Conservation (phyloP, 2,888 invertebrate genomes). For the Yponomeuta plumbellus region DNA sequence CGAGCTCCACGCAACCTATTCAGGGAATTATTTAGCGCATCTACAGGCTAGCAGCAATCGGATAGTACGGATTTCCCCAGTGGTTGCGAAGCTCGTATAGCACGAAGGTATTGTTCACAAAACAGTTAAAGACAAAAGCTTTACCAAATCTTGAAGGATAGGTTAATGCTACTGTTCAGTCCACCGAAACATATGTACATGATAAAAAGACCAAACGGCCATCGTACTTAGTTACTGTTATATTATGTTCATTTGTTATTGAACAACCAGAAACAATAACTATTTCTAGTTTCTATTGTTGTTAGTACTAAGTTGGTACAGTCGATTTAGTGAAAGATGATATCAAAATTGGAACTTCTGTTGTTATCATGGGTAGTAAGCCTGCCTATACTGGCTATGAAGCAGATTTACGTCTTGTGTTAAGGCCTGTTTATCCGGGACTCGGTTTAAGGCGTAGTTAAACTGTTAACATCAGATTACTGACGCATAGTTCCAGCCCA, state of each 20-base stretch:
- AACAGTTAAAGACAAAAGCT: not conserved
- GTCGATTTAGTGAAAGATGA: not conserved
- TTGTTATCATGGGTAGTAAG: not conserved
- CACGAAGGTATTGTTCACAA: not conserved
- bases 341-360: not conserved
- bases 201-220: no score
- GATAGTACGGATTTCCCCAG: slow-evolving; percentile 6
- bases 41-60: slow-evolving; percentile 8
- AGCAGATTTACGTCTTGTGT: slow-evolving; percentile 3
- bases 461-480: slow-evolving; percentile 1
- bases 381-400: not conserved
- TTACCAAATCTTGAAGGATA: no score
- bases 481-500: not conserved
- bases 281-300: no score
- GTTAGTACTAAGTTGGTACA: no score
- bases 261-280: no score
- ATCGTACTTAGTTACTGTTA: no score
- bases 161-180: no score
- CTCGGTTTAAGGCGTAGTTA: not conserved
- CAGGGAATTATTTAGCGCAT: slow-evolving; percentile 12
- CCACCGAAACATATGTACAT: no score
- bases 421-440: not conserved
- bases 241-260: no score
- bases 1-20: not conserved
- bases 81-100: not conserved